Percentiles rank a stretch among this genome's conserved stretches.
phyloP scores from a whole-genome alignment of 2,888 invertebrate species.

The Microctonus hyperodae region DNA sequence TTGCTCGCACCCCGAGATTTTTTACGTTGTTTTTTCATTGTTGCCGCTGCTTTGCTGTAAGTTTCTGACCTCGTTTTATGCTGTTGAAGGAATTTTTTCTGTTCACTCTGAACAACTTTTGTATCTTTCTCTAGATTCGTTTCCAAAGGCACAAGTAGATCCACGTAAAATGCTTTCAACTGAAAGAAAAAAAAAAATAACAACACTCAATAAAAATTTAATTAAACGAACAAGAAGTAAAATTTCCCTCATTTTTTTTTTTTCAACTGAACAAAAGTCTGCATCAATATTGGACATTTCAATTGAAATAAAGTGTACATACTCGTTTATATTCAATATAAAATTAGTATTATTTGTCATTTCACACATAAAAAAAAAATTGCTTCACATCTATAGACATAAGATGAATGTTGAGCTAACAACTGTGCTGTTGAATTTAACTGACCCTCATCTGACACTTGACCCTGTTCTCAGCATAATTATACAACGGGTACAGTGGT shows the following conservation, averaged over 20 bases:
- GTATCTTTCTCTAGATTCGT: conserved; percentile 94
- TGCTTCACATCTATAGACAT: background rate
- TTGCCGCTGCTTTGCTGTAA: conserved; percentile 88
- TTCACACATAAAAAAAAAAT: background rate
- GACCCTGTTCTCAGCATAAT: conserved; percentile 24
- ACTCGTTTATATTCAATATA: too few relatives aligned
- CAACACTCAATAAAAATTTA: conserved; percentile 8
- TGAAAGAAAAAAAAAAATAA: conserved; percentile 58
- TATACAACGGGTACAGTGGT: background rate
- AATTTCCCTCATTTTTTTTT: too few relatives aligned
- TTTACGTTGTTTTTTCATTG: conserved; percentile 91
- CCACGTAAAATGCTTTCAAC: conserved; percentile 94
- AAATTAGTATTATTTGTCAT: too few relatives aligned
- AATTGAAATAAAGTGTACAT: too few relatives aligned
- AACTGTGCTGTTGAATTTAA: conserved; percentile 3
- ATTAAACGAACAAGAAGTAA: background rate
- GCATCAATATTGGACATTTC: too few relatives aligned
- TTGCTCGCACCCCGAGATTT: conserved; percentile 80
- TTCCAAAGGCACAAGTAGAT: conserved; percentile 90
- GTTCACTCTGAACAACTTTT: conserved; percentile 92
- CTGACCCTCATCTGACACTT: background rate
- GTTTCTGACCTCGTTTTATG: conserved; percentile 91
- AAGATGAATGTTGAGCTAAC: background rate
- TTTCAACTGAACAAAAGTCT: too few relatives aligned
- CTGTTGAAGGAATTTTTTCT: conserved; percentile 91